Base-by-base conservation (phyloP, 1,140 invertebrate genomes). In the Solen grandis region DNA sequence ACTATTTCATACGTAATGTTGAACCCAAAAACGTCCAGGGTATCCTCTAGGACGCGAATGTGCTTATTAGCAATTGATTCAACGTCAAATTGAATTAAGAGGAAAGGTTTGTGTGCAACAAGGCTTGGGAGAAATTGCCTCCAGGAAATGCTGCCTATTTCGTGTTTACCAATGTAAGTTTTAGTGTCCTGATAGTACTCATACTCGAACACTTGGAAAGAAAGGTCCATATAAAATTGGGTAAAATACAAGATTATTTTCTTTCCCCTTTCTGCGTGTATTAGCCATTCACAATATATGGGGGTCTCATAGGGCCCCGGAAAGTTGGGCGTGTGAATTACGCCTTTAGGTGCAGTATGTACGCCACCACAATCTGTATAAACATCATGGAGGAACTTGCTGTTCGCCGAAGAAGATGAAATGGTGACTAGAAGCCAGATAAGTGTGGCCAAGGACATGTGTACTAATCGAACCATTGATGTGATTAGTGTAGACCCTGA, bases 1-100 rank as follows among this genome's bases (percentile, higher is more conserved):
- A 94, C 93, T 81, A 97, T 95, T 88, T 97, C 96, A 89, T 97
- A 98, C 4, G 97, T 98, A 82, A 98, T 95, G 91, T 98, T 98
- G 93, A 98, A 97, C 8, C 97, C 97, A 88, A 96, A 97, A 2
- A 97, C 96, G 81, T 97, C 95, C 27, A 97, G 93, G 13, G 98
- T 93, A 65, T 95, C 94, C 84, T 96, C 95, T 52, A 97, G 91
- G 0, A 96, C 96, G 0, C 97, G 93, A 50, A 98, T 92, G 90
- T 98, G 96, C 50, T 96, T 95, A 5, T 96, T 96, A 85, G 96
- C 96, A 66, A 96, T 93, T 27, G 95, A 92, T 1, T 83, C 69
- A 8, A 95, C 93, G 54, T 97, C 92, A 86, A 98, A 95, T 55
- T 96, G 95, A 33, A 98, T 94, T 25, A 97, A 96, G 54, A 98